Conservation (phyloP, 2,113 vertebrate genomes). For the Petrocephalus microphthalmus region DNA sequence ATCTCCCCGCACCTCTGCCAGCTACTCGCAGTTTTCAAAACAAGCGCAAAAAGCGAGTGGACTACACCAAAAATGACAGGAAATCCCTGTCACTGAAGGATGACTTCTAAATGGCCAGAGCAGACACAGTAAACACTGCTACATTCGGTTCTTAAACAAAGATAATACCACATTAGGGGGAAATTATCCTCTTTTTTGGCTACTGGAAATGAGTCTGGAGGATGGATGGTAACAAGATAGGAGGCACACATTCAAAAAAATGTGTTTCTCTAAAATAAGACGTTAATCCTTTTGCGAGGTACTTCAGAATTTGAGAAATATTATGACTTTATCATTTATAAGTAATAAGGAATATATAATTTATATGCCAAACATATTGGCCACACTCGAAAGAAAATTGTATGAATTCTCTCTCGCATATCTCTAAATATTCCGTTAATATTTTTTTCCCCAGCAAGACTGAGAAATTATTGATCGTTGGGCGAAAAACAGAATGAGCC, state of each 20-base stretch:
- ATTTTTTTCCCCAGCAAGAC: not conserved
- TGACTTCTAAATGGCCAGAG: not conserved
- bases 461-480: conserved; percentile 9
- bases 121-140: not conserved
- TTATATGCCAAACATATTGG: not conserved
- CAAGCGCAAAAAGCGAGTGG: not conserved
- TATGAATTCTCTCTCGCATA: not conserved
- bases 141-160: not conserved
- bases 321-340: not conserved
- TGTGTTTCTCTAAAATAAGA: not conserved
- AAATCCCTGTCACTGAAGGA: not conserved
- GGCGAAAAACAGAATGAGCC: not conserved
- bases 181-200: not conserved
- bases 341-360: not conserved
- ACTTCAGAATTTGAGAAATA: not conserved
- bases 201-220: not conserved
- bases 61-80: not conserved
- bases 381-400: not conserved
- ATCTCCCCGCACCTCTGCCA: not conserved
- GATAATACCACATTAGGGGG: not conserved
- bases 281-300: not conserved
- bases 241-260: not conserved
- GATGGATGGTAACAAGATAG: not conserved
- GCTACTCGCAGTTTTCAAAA: not conserved
- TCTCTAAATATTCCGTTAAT: not conserved